phyloP scores from a whole-genome alignment of 2,888 invertebrate genomes.

The Spodoptera picta region DNA sequence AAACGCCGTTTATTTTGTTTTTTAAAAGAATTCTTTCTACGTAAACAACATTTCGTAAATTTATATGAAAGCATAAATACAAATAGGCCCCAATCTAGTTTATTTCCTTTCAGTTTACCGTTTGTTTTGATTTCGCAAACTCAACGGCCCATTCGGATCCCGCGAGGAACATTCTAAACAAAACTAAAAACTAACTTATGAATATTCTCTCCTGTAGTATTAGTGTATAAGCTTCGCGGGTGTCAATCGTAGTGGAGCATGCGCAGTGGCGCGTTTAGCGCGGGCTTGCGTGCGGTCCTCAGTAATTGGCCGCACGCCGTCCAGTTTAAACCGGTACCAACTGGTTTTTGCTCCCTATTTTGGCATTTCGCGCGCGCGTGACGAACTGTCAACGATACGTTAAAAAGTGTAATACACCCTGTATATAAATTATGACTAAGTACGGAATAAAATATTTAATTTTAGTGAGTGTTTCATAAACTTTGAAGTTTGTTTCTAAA shows the following conservation, averaged over 20 bases:
- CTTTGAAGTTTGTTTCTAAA: constrained; percentile 40
- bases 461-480: constrained; percentile 45
- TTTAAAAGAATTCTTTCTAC: constrained; percentile 1
- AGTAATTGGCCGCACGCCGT: constrained; percentile 84
- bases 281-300: constrained; percentile 74
- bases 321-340: constrained; percentile 61
- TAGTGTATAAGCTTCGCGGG: constrained; percentile 71
- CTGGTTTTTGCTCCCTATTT: constrained; percentile 48
- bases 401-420: constrained; percentile 40
- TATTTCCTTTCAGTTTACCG: constrained; percentile 45
- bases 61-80: constrained; percentile 20
- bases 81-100: constrained; percentile 24
- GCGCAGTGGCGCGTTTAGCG: constrained; percentile 72
- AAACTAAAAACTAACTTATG: constrained; percentile 85
- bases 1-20: neutral
- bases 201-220: constrained; percentile 75
- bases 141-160: constrained; percentile 52
- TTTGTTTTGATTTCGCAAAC: constrained; percentile 66
- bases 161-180: constrained; percentile 75
- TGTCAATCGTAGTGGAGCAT: constrained; percentile 81
- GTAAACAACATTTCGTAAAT: constrained; percentile 24
- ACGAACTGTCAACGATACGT: constrained; percentile 50
- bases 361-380: constrained; percentile 48
- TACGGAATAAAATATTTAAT: constrained; percentile 35
- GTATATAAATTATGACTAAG: constrained; percentile 47